These are phyloP conservation scores for Chondrilla cf. caribensis DNA, from an alignment of 37 sponge, comb jelly and placozoan genomes.

Conservation along the genomic window DNA sequence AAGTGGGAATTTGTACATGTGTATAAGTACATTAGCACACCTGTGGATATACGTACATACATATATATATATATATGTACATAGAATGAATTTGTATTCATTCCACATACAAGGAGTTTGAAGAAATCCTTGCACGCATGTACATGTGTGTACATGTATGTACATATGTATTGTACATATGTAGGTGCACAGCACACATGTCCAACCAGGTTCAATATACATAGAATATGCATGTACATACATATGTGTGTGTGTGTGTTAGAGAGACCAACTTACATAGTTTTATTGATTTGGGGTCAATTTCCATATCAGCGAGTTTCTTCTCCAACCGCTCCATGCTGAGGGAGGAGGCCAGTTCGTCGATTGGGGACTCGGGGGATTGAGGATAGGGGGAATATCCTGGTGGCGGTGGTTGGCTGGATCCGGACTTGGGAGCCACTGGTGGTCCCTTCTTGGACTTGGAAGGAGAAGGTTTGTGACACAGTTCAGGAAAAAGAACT, in stretches of 20 bases:
- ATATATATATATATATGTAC: too few relatives aligned
- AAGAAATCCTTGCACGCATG: too few relatives aligned
- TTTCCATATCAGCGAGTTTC: neutral
- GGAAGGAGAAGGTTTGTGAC: neutral
- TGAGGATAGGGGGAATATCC: neutral
- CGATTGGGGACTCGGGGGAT: neutral
- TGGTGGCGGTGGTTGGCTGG: neutral
- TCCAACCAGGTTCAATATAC: too few relatives aligned
- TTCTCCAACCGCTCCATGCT: neutral
- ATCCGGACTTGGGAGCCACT: conserved; percentile 2
- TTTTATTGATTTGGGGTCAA: neutral
- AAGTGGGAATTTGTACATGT: too few relatives aligned
- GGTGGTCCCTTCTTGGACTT: neutral
- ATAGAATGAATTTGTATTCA: too few relatives aligned
- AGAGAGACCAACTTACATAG: neutral
- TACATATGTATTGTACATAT: too few relatives aligned
- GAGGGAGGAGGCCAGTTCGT: neutral
- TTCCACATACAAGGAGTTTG: too few relatives aligned
- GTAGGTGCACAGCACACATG: too few relatives aligned
- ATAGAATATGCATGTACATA: too few relatives aligned
- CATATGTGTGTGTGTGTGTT: too few relatives aligned
- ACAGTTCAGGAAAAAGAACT: conserved; percentile 33
- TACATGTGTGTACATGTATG: too few relatives aligned
- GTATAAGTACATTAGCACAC: neutral
- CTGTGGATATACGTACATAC: too few relatives aligned